A percentile compares a stretch with the other conserved stretches of the same genome.
Conservation (phyloP, 2,797 vertebrate genomes). For the Sebastes diaconus region DNA sequence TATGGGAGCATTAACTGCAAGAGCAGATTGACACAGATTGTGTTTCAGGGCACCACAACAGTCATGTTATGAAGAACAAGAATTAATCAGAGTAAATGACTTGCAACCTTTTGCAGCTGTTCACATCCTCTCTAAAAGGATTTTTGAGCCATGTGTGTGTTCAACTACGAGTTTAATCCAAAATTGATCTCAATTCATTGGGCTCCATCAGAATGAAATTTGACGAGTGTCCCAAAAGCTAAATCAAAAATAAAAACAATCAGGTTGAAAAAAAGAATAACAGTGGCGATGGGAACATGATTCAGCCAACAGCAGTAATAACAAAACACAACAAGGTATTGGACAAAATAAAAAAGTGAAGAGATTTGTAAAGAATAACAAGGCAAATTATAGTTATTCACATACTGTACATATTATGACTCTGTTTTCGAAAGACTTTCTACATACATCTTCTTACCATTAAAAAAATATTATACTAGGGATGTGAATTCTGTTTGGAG, state of each 20-base stretch:
- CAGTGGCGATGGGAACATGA: neutral
- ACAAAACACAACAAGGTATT: neutral
- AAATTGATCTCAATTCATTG: slow-evolving; percentile 41
- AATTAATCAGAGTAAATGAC: slow-evolving; percentile 30
- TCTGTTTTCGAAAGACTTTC: neutral
- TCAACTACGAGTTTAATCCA: slow-evolving; percentile 35
- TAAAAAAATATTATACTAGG: neutral
- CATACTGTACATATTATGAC: neutral
- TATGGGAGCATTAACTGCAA: neutral
- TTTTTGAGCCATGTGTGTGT: slow-evolving; percentile 16
- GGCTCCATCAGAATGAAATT: slow-evolving; percentile 25
- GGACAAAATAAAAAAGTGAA: neutral
- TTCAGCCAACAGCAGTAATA: neutral
- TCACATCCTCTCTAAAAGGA: neutral
- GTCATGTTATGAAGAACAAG: slow-evolving; percentile 1
- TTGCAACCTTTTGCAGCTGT: too few species aligned
- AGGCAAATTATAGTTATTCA: neutral
- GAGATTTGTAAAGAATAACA: neutral
- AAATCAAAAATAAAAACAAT: slow-evolving; percentile 16
- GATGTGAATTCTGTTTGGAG: neutral
- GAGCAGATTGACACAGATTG: slow-evolving; percentile 6
- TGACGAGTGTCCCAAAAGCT: slow-evolving; percentile 8
- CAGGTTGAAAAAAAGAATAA: neutral
- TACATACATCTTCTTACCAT: neutral
- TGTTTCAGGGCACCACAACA: neutral